Percentiles rank a stretch among this genome's conserved stretches.
Conservation (phyloP, 2,888 invertebrate species). For the Dyspetes luteomarginatus region DNA sequence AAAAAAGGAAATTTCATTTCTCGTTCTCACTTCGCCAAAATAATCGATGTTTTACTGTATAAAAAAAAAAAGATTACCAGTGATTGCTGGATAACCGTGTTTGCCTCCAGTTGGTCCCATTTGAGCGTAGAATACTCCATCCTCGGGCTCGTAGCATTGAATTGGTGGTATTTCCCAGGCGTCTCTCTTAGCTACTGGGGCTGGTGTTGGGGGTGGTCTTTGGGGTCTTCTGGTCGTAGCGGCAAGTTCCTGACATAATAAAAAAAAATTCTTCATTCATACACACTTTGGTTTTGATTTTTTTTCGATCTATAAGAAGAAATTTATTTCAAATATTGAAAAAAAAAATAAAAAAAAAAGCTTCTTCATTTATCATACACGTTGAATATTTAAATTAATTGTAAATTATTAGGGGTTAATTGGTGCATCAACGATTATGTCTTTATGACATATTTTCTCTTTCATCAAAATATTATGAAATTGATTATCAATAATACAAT, state of each 20-base stretch:
- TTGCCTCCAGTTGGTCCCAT: conserved; percentile 97
- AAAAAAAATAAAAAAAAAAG: not conserved
- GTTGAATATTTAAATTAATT: not conserved
- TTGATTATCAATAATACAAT: too few species aligned
- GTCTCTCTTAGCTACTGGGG: conserved; percentile 85
- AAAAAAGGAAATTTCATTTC: too few species aligned
- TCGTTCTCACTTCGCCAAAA: too few species aligned
- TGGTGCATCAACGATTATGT: too few species aligned
- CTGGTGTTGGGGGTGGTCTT: conserved; percentile 85
- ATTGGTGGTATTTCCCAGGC: conserved; percentile 96
- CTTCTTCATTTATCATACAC: not conserved
- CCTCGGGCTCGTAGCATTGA: conserved; percentile 94
- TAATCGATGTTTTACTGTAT: too few species aligned
- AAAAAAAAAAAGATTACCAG: conserved; percentile 87
- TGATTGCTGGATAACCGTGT: conserved; percentile 94
- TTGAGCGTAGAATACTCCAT: conserved; percentile 96
- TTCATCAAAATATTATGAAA: too few species aligned
- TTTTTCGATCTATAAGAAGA: too few species aligned
- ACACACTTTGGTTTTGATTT: too few species aligned
- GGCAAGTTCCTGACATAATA: conserved; percentile 64
- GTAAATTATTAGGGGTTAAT: too few species aligned
- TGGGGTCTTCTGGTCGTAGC: conserved; percentile 80
- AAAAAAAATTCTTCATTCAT: too few species aligned
- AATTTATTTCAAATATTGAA: too few species aligned
- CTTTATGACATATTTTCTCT: too few species aligned